Evolutionary conservation across 2,797 vertebrate genomes (phyloP).

Genomic region (Labroides dimidiatus): DNA sequence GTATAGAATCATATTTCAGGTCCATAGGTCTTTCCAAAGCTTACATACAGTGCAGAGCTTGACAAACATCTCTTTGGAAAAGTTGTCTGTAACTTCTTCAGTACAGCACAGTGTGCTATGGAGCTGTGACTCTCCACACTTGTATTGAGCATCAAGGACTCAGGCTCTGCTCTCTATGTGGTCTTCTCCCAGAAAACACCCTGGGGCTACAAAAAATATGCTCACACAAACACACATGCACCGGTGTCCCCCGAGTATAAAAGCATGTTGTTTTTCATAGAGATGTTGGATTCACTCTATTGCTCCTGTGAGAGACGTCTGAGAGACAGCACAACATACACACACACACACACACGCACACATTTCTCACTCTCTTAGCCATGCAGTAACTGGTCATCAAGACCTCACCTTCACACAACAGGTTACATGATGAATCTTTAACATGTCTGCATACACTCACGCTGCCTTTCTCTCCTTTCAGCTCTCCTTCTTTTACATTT

Average conservation of each 20-base stretch:
- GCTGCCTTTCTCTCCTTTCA: slow-evolving; percentile 14
- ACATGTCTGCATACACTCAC: slow-evolving; percentile 43
- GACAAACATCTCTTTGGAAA: slow-evolving; percentile 46
- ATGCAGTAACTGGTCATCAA: slow-evolving; percentile 52
- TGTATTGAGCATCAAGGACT: slow-evolving; percentile 51
- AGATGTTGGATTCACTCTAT: slow-evolving; percentile 73
- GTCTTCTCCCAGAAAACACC: slow-evolving; percentile 69
- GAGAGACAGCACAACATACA: slow-evolving; percentile 33
- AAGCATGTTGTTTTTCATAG: slow-evolving; percentile 72
- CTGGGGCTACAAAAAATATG: slow-evolving; percentile 54
- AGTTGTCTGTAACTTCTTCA: slow-evolving; percentile 50
- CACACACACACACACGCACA: slow-evolving; percentile 29
- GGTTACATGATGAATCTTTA: slow-evolving; percentile 71
- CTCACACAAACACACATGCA: slow-evolving; percentile 36
- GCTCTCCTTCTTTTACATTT: slow-evolving; percentile 44
- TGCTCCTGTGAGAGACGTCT: slow-evolving; percentile 67
- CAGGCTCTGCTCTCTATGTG: slow-evolving; percentile 53
- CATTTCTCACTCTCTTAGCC: slow-evolving; percentile 45
- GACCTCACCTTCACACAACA: slow-evolving; percentile 55
- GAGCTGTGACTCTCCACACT: slow-evolving; percentile 45
- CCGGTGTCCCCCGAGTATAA: slow-evolving; percentile 66
- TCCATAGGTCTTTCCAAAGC: slow-evolving; percentile 9
- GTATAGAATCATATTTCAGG: slow-evolving; percentile 12
- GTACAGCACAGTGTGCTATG: slow-evolving; percentile 42
- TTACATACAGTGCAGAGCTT: slow-evolving; percentile 20